Conservation (phyloP, 1,140 invertebrate species). For the Goniozus legneri region DNA sequence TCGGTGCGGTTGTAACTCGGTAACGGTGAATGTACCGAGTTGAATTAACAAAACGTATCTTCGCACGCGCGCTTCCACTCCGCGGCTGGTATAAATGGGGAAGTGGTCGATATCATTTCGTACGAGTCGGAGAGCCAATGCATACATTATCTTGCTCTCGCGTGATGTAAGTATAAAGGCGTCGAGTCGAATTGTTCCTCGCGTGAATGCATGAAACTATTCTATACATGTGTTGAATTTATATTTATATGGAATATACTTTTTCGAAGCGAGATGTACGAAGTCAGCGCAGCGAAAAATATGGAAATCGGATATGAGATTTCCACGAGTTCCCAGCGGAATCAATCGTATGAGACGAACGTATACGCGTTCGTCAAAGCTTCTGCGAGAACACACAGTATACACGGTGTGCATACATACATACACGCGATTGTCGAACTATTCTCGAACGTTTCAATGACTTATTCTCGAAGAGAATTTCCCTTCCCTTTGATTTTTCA, state of each 20-base stretch:
- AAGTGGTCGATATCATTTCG: background rate
- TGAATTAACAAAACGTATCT: background rate
- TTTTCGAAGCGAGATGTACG: background rate
- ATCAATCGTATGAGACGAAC: background rate
- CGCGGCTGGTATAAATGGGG: background rate
- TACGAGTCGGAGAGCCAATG: background rate
- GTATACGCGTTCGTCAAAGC: background rate
- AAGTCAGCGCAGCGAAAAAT: background rate
- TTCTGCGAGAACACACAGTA: too few species aligned
- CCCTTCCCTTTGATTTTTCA: too few species aligned
- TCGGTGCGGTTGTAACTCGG: too few species aligned
- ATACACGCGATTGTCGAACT: too few species aligned
- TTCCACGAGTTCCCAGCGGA: background rate
- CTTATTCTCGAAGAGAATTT: too few species aligned
- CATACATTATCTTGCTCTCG: too few species aligned
- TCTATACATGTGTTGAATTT: background rate
- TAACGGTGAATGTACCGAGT: background rate
- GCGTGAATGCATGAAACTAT: background rate
- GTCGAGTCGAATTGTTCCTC: background rate
- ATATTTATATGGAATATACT: background rate
- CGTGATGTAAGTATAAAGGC: too few species aligned
- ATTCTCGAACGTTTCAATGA: too few species aligned
- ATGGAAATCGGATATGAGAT: background rate
- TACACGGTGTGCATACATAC: too few species aligned
- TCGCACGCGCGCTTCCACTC: background rate